Conservation (phyloP, 2,888 invertebrate genomes). For the Ormyrus nitidulus region DNA sequence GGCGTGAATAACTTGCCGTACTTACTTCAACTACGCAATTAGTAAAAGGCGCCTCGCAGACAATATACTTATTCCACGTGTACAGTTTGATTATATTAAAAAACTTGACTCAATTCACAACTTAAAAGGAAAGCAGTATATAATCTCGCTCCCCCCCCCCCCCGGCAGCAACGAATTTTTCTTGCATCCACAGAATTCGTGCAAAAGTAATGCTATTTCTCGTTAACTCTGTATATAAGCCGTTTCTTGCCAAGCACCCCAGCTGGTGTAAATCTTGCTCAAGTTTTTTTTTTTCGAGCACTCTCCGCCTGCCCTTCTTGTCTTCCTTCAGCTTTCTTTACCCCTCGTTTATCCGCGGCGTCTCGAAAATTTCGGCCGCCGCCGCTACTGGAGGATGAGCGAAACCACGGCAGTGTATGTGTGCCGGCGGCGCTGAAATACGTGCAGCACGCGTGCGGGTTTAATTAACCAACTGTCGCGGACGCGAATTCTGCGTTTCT, state of each 20-base stretch:
- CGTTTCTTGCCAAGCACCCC: conserved; percentile 1
- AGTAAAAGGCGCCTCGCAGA: too few species aligned
- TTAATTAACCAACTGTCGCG: conserved; percentile 50
- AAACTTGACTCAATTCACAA: too few species aligned
- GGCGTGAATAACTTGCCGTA: too few species aligned
- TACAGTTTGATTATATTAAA: too few species aligned
- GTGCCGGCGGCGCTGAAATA: background rate
- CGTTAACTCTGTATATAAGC: conserved; percentile 20
- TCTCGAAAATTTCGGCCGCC: conserved; percentile 16
- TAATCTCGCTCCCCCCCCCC: too few species aligned
- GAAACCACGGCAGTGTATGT: background rate
- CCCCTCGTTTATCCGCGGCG: conserved; percentile 19
- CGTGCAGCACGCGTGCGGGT: background rate
- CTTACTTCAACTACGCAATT: too few species aligned
- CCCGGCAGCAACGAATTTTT: too few species aligned
- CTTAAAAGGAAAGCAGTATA: too few species aligned
- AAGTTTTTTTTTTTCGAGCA: background rate
- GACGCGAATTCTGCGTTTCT: conserved; percentile 9
- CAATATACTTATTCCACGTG: too few species aligned
- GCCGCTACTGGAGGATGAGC: background rate
- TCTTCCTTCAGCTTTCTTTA: conserved; percentile 1
- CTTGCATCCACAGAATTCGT: background rate
- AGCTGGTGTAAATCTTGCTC: conserved; percentile 4
- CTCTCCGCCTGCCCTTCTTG: background rate
- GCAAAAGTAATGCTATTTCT: conserved; percentile 35